phyloP scores from a whole-genome alignment of 2,113 vertebrate species.

The Fulica atra region DNA sequence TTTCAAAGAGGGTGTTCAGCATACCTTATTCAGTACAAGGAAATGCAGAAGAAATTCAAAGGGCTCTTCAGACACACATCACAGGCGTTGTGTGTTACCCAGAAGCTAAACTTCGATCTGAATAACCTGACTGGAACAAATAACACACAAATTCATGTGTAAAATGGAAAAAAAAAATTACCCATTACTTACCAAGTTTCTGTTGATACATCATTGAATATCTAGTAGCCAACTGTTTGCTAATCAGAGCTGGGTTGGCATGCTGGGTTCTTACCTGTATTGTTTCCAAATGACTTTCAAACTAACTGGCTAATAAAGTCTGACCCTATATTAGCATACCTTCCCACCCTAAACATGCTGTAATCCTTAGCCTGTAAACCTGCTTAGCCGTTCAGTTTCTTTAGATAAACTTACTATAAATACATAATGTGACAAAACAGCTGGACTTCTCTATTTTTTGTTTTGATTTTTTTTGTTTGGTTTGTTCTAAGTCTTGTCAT shows the following conservation, averaged over 20 bases:
- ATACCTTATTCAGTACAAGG: neutral
- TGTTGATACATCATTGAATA: neutral
- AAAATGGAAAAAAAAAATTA: neutral
- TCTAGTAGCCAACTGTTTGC: neutral
- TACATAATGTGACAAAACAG: neutral
- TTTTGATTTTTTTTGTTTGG: rapidly evolving
- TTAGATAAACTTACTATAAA: neutral
- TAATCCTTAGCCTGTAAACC: neutral
- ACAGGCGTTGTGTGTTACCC: neutral
- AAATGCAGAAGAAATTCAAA: neutral
- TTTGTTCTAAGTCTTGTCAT: neutral
- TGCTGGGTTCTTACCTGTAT: neutral
- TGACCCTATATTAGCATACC: neutral
- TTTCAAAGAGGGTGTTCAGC: neutral
- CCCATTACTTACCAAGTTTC: neutral
- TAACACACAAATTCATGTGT: neutral
- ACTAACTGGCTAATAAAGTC: neutral
- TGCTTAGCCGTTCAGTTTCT: neutral
- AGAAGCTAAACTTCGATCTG: neutral
- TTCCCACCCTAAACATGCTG: neutral
- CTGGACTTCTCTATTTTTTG: neutral
- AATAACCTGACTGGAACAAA: neutral
- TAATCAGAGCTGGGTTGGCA: neutral
- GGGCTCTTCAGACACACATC: neutral
- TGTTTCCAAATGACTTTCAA: neutral